Base-by-base conservation (phyloP, 1,140 invertebrate genomes). In the Ooceraea biroi region DNA sequence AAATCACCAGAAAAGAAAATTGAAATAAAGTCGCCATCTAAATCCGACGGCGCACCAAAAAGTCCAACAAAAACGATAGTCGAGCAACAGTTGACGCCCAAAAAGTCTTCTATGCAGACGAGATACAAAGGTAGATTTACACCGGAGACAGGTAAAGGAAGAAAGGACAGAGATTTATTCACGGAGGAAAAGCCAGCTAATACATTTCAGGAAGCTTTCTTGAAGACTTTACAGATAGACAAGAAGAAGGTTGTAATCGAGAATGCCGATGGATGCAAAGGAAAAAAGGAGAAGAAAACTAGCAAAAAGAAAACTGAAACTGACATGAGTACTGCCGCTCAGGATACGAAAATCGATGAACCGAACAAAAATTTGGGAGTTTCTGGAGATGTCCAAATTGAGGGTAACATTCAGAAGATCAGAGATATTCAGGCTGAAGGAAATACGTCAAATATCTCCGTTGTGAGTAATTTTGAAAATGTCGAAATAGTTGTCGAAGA, bases 191-290 rank as follows among this genome's bases (percentile, higher is more conserved):
- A 87, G 41, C 69, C 89, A 27, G 52, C 89, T n/a, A 91, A 92
- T 71, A 86, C 91, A 52, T 92, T 92, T 63, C 92, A 93, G 63
- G 92, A 93, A 66, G 90, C 90, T 72, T 91, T 91, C 48, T 61
- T 92, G n/a, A 91, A 93, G 60, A 92, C 91, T 36, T 83, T 91
- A 58, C 85, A 92, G 11, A 90, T 89, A n/a, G 91, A 93, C 12
- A 91, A 92, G 27, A 87, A 86, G 36, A 88, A 86, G 22, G 71
- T 55, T 41, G 19, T 22, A n/a, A 4, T 19, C 14, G 84, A 89
- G 1, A 82, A 86, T 25, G 12, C 25, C 41, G 90, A 88, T 0
- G 10, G 8, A 1, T 41, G 27, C 25, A 88, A 85, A 11, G 83
- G 61, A 14, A 90, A 88, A 19, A 85, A 72, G 8, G 57, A 71